Conservation (phyloP, 2,113 vertebrate species). For the Lepisosteus osseus region DNA sequence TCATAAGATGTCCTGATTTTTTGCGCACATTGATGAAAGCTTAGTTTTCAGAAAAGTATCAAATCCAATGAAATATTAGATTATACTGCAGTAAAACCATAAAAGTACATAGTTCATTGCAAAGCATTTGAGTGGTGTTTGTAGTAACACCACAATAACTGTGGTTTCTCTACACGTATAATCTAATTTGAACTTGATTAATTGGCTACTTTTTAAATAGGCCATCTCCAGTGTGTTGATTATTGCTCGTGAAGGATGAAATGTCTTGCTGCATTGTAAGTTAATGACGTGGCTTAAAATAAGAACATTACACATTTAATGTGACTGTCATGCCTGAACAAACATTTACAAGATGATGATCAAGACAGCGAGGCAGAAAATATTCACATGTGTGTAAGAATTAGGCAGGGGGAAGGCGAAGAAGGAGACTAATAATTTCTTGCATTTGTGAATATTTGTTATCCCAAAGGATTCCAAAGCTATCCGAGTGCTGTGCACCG, state of each 20-base stretch:
- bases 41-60: no score
- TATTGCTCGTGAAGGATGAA: neutral
- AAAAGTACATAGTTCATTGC: no score
- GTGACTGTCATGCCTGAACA: conserved; percentile 41
- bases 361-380: conserved; percentile 22
- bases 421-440: conserved; percentile 22
- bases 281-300: conserved; percentile 1
- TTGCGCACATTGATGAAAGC: no score
- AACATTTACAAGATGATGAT: neutral
- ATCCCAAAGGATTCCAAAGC: no score
- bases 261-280: neutral
- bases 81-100: no score
- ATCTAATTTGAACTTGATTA: no score
- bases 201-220: neutral
- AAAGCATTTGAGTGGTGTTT: no score
- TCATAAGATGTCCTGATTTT: no score
- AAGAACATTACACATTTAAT: conserved; percentile 25
- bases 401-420: conserved; percentile 1
- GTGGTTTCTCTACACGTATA: no score
- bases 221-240: conserved; percentile 3
- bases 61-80: no score
- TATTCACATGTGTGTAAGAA: conserved; percentile 4
- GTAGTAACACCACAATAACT: no score
- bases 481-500: neutral
- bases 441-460: no score